A percentile compares a stretch with the other conserved stretches of the same genome.
Evolutionary conservation across 2,888 invertebrate genomes (phyloP).

Genomic region (Ferrisia virgata): DNA sequence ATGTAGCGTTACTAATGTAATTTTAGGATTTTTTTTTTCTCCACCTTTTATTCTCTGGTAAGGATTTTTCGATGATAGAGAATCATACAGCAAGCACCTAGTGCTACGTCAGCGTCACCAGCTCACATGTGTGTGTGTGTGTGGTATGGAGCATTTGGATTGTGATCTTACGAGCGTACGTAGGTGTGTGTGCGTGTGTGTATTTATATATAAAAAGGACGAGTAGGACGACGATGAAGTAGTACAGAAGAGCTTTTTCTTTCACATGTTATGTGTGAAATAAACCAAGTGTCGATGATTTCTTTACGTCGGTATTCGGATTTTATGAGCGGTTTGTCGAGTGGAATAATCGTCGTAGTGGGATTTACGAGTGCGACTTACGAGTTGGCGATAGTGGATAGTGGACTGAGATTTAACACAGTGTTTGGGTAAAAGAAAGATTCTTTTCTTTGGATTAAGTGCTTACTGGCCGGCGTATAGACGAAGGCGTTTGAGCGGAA

Average conservation of each 20-base stretch:
- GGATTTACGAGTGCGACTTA: not conserved
- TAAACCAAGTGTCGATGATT: slow-evolving; percentile 10
- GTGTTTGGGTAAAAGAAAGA: not conserved
- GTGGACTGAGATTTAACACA: not conserved
- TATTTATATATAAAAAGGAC: not conserved
- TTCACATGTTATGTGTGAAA: not conserved
- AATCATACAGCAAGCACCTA: no score
- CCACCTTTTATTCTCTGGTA: not conserved
- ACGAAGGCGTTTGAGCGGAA: no score
- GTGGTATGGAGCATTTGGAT: not conserved
- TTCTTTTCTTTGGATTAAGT: no score
- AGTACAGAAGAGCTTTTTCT: not conserved
- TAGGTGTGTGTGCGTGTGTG: not conserved
- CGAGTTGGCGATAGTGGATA: not conserved
- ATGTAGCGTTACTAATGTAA: slow-evolving; percentile 28
- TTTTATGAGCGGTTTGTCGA: not conserved
- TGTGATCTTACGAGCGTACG: not conserved
- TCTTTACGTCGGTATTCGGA: not conserved
- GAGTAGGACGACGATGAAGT: not conserved
- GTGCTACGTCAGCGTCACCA: no score
- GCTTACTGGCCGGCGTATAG: no score
- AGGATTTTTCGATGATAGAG: not conserved
- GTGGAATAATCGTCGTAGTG: not conserved
- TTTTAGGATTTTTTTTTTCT: slow-evolving; percentile 16
- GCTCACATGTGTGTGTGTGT: not conserved